Conservation (phyloP, 2,113 vertebrate species). For the Otis tarda region DNA sequence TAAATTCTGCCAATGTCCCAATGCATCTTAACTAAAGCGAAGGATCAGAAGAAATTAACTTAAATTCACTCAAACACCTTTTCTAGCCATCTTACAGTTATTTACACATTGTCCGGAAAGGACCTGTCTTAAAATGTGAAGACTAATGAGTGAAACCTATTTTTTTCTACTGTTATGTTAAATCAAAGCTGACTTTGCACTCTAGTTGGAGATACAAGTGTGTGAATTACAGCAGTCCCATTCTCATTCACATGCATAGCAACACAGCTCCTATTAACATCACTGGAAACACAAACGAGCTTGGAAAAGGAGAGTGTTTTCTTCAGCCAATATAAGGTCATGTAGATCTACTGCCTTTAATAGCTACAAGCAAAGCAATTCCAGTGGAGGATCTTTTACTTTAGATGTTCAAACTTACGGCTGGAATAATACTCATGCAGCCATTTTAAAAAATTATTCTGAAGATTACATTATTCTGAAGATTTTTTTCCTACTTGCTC, state of each 20-base stretch:
- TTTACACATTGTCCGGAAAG: not conserved
- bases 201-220: not conserved
- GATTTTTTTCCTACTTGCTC: not conserved
- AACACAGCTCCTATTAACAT: not conserved
- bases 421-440: not conserved
- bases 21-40: not conserved
- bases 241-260: conserved; percentile 1
- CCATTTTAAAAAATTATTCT: not conserved
- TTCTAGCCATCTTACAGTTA: not conserved
- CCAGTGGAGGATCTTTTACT: not conserved
- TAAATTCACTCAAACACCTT: not conserved
- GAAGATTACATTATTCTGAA: not conserved
- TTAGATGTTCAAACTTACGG: not conserved
- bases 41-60: not conserved
- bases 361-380: not conserved
- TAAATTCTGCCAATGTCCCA: not conserved
- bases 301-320: not conserved
- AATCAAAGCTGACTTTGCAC: not conserved
- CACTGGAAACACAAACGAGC: not conserved
- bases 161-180: not conserved
- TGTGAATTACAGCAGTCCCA: not conserved
- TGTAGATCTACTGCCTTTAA: not conserved
- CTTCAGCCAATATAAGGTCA: not conserved
- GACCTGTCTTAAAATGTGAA: not conserved
- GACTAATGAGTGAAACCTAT: not conserved